Evolutionary conservation across 2,113 vertebrate genomes (phyloP).

Genomic region (Platycercus adscitus): DNA sequence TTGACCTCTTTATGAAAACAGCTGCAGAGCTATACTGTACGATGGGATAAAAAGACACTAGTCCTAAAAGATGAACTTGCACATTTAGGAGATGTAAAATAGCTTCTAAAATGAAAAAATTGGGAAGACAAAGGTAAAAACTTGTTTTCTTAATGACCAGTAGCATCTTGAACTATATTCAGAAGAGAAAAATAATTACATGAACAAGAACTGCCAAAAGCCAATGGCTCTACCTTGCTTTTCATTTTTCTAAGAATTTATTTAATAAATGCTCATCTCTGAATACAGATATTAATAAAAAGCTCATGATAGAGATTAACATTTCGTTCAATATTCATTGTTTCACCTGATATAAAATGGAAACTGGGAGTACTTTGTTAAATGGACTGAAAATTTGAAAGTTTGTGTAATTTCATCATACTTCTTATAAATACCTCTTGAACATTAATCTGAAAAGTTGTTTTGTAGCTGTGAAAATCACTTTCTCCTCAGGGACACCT

Average conservation of each 20-base stretch:
- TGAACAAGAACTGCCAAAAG: neutral
- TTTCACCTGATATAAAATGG: slow-evolving; percentile 11
- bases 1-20: neutral
- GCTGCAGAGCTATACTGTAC: neutral
- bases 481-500: neutral
- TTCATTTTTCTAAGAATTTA: neutral
- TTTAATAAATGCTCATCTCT: neutral
- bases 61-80: neutral
- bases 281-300: slow-evolving; percentile 27
- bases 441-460: neutral
- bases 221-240: neutral
- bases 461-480: neutral
- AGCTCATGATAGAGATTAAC: neutral
- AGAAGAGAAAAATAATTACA: slow-evolving; percentile 4
- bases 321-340: slow-evolving; percentile 15
- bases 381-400: slow-evolving; percentile 42
- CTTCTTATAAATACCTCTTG: neutral
- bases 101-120: neutral
- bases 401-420: neutral
- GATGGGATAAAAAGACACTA: neutral
- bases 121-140: neutral
- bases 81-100: neutral
- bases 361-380: slow-evolving; percentile 24
- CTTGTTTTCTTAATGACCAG: neutral
- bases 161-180: neutral